phyloP scores from a whole-genome alignment of 2,113 vertebrate species.

The Lipophrys pholis region DNA sequence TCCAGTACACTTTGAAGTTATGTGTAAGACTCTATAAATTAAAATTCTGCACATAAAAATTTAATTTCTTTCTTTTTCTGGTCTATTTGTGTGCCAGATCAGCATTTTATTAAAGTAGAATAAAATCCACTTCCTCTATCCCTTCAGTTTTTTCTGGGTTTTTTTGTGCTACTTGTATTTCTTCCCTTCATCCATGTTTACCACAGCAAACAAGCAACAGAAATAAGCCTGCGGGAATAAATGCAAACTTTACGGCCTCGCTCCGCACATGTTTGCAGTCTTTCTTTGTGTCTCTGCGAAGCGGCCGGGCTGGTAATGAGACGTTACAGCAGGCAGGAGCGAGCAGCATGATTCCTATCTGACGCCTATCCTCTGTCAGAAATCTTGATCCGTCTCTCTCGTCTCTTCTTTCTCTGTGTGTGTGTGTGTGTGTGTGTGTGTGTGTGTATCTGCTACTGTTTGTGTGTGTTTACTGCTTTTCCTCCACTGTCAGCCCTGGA shows the following conservation, averaged over 20 bases:
- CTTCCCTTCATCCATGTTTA: slow-evolving; percentile 61
- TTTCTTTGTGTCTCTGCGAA: slow-evolving; percentile 48
- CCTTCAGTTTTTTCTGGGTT: slow-evolving; percentile 39
- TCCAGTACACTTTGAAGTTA: too few relatives aligned
- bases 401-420: not conserved
- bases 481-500: slow-evolving; percentile 56
- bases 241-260: slow-evolving; percentile 49
- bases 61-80: not conserved
- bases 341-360: slow-evolving; percentile 47
- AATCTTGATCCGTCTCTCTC: slow-evolving; percentile 15
- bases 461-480: not conserved
- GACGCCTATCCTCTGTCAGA: slow-evolving; percentile 26
- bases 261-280: slow-evolving; percentile 72
- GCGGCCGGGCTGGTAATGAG: slow-evolving; percentile 73
- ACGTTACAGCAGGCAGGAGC: slow-evolving; percentile 64
- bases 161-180: slow-evolving; percentile 30
- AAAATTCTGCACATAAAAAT: not conserved
- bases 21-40: too few relatives aligned
- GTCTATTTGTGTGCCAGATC: not conserved
- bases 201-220: slow-evolving; percentile 63
- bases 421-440: not conserved
- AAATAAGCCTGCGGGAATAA: slow-evolving; percentile 63
- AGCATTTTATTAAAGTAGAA: not conserved
- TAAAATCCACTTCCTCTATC: not conserved
- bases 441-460: not conserved